phyloP scores from a whole-genome alignment of 1,140 invertebrate genomes.

The Heliconius himera region DNA sequence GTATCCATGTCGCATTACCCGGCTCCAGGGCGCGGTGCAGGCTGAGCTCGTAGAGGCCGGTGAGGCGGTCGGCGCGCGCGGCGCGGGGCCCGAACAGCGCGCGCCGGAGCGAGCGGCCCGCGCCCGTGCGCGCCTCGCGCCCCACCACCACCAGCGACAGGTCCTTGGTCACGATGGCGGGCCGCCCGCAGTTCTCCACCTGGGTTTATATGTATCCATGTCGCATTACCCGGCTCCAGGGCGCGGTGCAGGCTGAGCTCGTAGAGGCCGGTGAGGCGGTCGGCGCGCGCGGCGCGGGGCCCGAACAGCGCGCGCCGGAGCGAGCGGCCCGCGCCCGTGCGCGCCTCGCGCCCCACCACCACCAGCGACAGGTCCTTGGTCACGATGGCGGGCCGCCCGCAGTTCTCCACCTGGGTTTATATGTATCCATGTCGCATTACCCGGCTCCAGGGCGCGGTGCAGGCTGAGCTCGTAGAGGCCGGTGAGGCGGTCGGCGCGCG shows the following conservation, averaged over 20 bases:
- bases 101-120: constrained; percentile 94
- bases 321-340: constrained; percentile 95
- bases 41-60: constrained; percentile 97
- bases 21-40: constrained; percentile 94
- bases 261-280: constrained; percentile 97
- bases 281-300: constrained; percentile 93
- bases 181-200: constrained; percentile 98
- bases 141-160: constrained; percentile 98
- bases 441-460: constrained; percentile 93
- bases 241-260: constrained; percentile 95
- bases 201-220: too few species aligned
- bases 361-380: constrained; percentile 99
- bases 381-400: constrained; percentile 97
- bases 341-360: constrained; percentile 97
- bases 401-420: constrained; percentile 98
- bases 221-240: too few species aligned
- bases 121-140: constrained; percentile 96
- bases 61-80: constrained; percentile 95
- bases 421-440: too few species aligned
- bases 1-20: too few species aligned
- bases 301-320: constrained; percentile 94
- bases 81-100: constrained; percentile 93
- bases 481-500: constrained; percentile 96
- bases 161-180: constrained; percentile 99
- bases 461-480: constrained; percentile 98